Base-by-base conservation (phyloP, 2,888 invertebrate genomes). In the Calliopum simillimum region DNA sequence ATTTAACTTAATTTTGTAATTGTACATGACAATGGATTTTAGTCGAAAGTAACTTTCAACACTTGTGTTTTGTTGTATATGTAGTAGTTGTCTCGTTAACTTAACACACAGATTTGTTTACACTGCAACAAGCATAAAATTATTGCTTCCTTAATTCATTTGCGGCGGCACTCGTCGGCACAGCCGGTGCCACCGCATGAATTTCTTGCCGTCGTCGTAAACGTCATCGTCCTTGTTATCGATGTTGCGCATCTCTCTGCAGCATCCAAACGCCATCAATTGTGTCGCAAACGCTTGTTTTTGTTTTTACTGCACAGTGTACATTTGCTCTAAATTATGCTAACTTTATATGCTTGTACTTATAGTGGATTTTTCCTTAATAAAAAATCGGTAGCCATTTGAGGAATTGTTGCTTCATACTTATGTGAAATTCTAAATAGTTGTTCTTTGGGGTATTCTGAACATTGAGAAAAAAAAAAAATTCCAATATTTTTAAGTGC, bases 71-170 rank as follows among this genome's bases (percentile, higher is more conserved):
- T 16, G 53, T 55, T 16, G 21, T 55, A 12, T 8, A 19, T 55
- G 53, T 55, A 49, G 49, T 33, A 33, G 33, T 33, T 46, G 53
- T 69, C 55, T 55, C 62, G 68, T 56, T 56, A 23, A 68, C 68
- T 55, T 59, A 25, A 21, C 47, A 43, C 58, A 21, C 55, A 33
- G 67, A 67, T 67, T 67, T 58, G 67, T 67, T 67, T 67, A 67
- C 67, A 25, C 41, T 58, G 58, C 56, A 58, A 33, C 23, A 58
- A 56, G 67, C 58, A 58, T 47, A 25, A 67, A 67, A 67, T 67
- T 56, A 67, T 67, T 67, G 58, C 67, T 67, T 67, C 67, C 67
- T 67, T 67, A 56, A 67, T 67, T 67, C 67, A 67, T 67, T 67
- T 67, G 56, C 46, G 56, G 49, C 6, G n/a, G 53, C 55, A 21